A percentile compares a stretch with the other conserved stretches of the same genome.
Evolutionary conservation across 2,797 vertebrate species (phyloP).

Genomic region (Lerista edwardsae): DNA sequence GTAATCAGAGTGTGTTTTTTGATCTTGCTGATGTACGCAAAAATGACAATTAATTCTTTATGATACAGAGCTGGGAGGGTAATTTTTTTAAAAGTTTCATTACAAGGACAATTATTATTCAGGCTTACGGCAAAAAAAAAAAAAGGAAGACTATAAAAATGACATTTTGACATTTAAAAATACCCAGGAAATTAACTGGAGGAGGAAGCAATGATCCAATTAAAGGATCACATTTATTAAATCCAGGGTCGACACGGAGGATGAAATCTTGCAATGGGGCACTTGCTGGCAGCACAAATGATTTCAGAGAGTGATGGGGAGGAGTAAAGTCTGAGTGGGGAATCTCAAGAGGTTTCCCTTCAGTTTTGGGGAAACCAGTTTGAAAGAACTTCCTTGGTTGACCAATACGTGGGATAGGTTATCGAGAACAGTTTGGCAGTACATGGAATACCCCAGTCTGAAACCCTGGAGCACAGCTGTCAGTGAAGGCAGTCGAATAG

Average conservation of each 20-base stretch:
- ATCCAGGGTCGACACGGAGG: constrained; percentile 47
- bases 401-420: too few relatives aligned
- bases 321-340: not conserved
- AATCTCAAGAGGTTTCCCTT: not conserved
- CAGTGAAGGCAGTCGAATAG: too few relatives aligned
- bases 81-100: constrained; percentile 65
- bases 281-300: accelerated
- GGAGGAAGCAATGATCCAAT: constrained; percentile 68
- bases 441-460: too few relatives aligned
- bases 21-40: constrained; percentile 68
- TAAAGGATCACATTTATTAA: constrained; percentile 67
- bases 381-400: too few relatives aligned
- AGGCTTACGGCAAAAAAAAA: constrained; percentile 68
- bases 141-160: constrained; percentile 69
- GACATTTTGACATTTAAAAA: constrained; percentile 70
- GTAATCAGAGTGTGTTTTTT: constrained; percentile 60
- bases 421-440: too few relatives aligned
- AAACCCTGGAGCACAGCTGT: too few relatives aligned
- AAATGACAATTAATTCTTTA: constrained; percentile 68
- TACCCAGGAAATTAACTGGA: constrained; percentile 71
- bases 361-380: not conserved
- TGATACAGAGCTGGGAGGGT: constrained; percentile 44
- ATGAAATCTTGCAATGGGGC: not conserved
- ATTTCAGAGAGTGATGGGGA: not conserved
- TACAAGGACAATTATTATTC: constrained; percentile 57